Evolutionary conservation across 2,888 invertebrate species (phyloP).

Genomic region (Monochamus alternatus): DNA sequence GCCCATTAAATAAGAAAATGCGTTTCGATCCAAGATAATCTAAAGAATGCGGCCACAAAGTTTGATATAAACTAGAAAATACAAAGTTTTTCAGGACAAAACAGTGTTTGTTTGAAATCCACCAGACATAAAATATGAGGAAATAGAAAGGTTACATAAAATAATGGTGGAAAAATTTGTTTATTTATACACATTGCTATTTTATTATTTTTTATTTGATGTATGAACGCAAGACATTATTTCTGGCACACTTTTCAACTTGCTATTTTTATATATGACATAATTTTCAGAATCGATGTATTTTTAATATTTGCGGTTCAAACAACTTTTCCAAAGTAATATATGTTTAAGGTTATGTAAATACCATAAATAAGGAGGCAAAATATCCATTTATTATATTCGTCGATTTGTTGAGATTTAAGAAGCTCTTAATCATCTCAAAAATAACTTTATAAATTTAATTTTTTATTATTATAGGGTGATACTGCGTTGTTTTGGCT

Average conservation of each 20-base stretch:
- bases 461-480: too few species aligned
- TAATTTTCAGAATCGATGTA: not conserved
- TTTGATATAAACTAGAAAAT: too few species aligned
- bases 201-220: conserved; percentile 1
- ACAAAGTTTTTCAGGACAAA: too few species aligned
- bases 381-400: not conserved
- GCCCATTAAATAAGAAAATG: too few species aligned
- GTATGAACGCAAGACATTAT: not conserved
- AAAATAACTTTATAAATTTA: not conserved
- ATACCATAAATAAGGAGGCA: not conserved
- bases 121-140: too few species aligned
- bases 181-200: not conserved
- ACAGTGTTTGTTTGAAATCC: too few species aligned
- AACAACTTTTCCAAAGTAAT: not conserved
- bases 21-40: too few species aligned
- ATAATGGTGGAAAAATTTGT: not conserved
- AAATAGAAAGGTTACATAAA: not conserved
- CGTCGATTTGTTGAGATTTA: not conserved
- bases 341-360: not conserved
- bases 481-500: not conserved
- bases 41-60: too few species aligned
- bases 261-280: conserved; percentile 4
- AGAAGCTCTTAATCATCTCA: not conserved
- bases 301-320: not conserved
- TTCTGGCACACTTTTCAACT: not conserved